Percentiles rank a stretch among this genome's conserved stretches.
Evolutionary conservation across 2,113 vertebrate genomes (phyloP).

Genomic region (Pitta sordida): DNA sequence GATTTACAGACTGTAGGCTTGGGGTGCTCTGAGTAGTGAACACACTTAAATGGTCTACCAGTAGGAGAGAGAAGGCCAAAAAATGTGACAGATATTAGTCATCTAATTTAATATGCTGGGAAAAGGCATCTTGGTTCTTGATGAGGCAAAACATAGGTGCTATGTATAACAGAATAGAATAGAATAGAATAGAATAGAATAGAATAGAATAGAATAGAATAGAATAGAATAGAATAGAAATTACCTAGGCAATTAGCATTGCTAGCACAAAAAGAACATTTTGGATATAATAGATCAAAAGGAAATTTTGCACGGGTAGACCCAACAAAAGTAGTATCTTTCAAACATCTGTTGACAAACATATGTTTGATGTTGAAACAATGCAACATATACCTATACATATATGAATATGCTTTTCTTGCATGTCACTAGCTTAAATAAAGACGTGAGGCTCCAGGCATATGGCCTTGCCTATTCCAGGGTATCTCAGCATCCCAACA

Average conservation of each 20-base stretch:
- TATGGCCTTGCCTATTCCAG: not conserved
- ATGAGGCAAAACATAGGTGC: not conserved
- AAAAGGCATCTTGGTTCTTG: not conserved
- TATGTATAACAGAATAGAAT: not conserved
- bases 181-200: not conserved
- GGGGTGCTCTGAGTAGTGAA: not conserved
- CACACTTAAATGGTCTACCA: not conserved
- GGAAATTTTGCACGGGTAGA: not conserved
- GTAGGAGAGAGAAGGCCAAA: not conserved
- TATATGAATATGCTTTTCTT: not conserved
- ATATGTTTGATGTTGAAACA: not conserved
- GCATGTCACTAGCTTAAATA: not conserved
- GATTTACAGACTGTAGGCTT: not conserved
- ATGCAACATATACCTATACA: not conserved
- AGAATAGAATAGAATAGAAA: not conserved
- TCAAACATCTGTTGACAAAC: not conserved
- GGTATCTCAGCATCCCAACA: not conserved
- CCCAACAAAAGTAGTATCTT: not conserved
- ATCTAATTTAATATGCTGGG: too few relatives aligned
- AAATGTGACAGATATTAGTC: not conserved
- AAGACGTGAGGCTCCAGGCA: not conserved
- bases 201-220: not conserved
- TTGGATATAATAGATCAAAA: not conserved
- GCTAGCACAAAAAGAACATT: not conserved
- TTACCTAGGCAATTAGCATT: not conserved